Evolutionary conservation across 2,113 vertebrate genomes (phyloP), one percentile per base, ranked within the genome.

Genomic region (Cardinalis cardinalis): DNA sequence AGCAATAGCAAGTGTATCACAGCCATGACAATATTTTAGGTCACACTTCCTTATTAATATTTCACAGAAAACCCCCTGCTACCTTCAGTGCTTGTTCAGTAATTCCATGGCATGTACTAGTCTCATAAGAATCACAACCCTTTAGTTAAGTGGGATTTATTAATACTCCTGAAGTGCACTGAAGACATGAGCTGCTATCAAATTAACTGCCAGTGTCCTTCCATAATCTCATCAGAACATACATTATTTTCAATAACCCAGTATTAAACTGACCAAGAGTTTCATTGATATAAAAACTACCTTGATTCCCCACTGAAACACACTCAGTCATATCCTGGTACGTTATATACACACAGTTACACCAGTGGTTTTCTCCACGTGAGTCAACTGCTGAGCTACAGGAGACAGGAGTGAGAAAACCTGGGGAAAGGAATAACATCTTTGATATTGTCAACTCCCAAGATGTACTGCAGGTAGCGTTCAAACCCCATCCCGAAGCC

Each of bases 401-500:
- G 95, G 94, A 97, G 91, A 92, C 99, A 99, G 4, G 99, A 99
- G 93, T 97, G 98, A 75, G 98, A 97, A 97, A 98, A 99, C 83
- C 99, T 98, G 16, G 99, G 99, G 93, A 99, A 99, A 51, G 99
- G 99, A 95, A 99, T 98, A n/a, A 98, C 99, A 88, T 99, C 99
- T 96, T 99, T 99, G 96, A 99, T 99, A 92, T 99, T 99, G 87
- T 99, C 98, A 32, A 99, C 97, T 93, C 99, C 99, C 77, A 99
- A 92, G 95, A 99, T 95, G 96, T 98, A 99, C 46, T 99, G 99
- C 86, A 99, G 96, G 94, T 98, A 99, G 84, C 99, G 98, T 95
- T 99, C 99, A 95, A 99, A 99, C 63, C 99, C 99, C 98, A 99
- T 98, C 60, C 99, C 99, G 59, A 99, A 99, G 65, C 99, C 99